Base-by-base conservation (phyloP, 2,113 vertebrate genomes). In the Varanus salvator region DNA sequence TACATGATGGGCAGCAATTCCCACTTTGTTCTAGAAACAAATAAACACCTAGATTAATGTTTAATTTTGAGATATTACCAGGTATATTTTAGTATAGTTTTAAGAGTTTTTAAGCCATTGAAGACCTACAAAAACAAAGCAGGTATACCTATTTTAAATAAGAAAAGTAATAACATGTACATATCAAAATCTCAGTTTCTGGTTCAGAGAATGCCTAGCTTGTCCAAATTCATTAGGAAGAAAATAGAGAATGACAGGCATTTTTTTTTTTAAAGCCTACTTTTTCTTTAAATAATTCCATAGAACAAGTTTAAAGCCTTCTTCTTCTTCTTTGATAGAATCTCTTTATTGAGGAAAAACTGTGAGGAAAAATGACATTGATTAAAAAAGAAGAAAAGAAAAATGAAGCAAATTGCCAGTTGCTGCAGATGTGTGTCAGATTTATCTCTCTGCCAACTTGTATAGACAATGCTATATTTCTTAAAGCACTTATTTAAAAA, bases 401-500 rank as follows among this genome's bases (percentile, higher is more conserved):
- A 85, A 85, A 85, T 85, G 82, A 57, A 77, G 57, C 68, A 89
- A 85, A 89, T 89, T 77, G 74, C 60, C 48, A 71, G 60, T 84
- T 89, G 82, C 83, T 89, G 88, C 88, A 89, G 88, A 89, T 85
- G 60, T 78, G 64, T 23, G n/a, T 77, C 88, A 89, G 82, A 89
- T 89, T 89, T 89, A 89, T 89, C 57, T 78, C 72, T 84, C 88
- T 89, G 88, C 74, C 88, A 89, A 21, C 82, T 52, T 78, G 74
- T 77, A n/a, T 84, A 89, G 88, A 85, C 74, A 89, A 78, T 85
- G 60, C 72, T 38, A 89, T 89, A 85, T 85, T 89, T 89, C 88
- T 89, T 89, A 54, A 89, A 89, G 82, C 44, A 85, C 82, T 89
- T 89, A 78, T 89, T 89, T 85, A 57, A 89, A 84, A 89, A 89